phyloP scores from a whole-genome alignment of 2,113 vertebrate species.

The Mormyrus lacerda region DNA sequence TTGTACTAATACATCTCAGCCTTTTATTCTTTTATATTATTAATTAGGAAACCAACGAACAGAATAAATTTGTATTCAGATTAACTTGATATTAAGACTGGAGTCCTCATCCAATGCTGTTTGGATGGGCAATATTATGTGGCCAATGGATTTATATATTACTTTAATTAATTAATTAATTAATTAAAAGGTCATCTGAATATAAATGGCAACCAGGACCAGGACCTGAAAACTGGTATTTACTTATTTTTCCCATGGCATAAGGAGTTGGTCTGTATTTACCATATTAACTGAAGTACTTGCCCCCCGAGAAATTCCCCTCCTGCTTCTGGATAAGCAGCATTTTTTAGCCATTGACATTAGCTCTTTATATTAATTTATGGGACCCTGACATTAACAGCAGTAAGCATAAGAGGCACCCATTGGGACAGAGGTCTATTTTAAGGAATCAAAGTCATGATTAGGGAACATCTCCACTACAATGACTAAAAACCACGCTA shows the following conservation, averaged over 20 bases:
- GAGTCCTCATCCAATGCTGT: background rate
- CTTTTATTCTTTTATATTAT: background rate
- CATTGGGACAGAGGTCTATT: constrained; percentile 51
- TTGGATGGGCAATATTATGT: background rate
- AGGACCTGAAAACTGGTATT: background rate
- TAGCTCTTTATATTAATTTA: background rate
- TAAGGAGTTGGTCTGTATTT: background rate
- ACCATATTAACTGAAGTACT: background rate
- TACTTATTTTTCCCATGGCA: background rate
- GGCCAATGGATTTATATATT: background rate
- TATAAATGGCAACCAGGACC: background rate
- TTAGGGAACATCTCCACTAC: constrained; percentile 38
- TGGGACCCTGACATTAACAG: background rate
- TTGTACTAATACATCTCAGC: background rate
- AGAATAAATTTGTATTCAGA: background rate
- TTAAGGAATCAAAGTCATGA: constrained; percentile 37
- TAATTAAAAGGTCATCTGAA: background rate
- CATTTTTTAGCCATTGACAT: background rate
- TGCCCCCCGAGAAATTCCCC: background rate
- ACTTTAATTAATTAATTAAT: background rate
- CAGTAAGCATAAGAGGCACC: background rate
- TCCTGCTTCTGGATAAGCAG: background rate
- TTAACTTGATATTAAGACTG: background rate
- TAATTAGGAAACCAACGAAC: background rate
- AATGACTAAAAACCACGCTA: background rate